Percentiles rank a stretch among this genome's conserved stretches.
Evolutionary conservation across 2,113 vertebrate species (phyloP).

Genomic region (Atlantisia rogersi): DNA sequence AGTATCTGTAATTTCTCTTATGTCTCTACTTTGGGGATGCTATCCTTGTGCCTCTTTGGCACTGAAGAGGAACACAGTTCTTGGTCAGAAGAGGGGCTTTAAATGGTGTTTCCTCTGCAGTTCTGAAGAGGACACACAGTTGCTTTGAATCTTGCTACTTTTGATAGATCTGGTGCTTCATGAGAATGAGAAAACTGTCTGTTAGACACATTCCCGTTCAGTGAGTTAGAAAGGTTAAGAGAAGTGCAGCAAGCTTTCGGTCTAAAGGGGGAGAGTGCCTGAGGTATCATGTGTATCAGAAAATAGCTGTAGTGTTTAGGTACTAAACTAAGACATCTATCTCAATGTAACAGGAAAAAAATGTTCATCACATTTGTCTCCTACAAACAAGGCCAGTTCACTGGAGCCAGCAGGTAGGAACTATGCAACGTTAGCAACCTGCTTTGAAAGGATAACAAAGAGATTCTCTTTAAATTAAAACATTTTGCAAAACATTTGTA

Average conservation of each 20-base stretch:
- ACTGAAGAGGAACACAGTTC: not conserved
- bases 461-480: not conserved
- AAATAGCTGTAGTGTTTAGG: not conserved
- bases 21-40: not conserved
- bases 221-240: not conserved
- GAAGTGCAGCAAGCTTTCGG: not conserved
- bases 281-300: not conserved
- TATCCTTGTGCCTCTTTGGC: not conserved
- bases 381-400: not conserved
- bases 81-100: not conserved
- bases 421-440: not conserved
- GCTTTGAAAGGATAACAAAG: not conserved
- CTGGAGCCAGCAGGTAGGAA: not conserved
- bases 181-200: not conserved
- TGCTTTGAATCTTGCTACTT: not conserved
- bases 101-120: not conserved
- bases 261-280: not conserved
- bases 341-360: not conserved
- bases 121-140: not conserved
- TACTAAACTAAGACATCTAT: not conserved
- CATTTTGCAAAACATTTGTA: not conserved
- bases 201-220: not conserved
- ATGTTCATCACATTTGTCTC: not conserved
- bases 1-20: not conserved
- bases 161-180: not conserved